phyloP scores from a whole-genome alignment of 1,140 invertebrate species.

The Pseudobourletiella spinata region DNA sequence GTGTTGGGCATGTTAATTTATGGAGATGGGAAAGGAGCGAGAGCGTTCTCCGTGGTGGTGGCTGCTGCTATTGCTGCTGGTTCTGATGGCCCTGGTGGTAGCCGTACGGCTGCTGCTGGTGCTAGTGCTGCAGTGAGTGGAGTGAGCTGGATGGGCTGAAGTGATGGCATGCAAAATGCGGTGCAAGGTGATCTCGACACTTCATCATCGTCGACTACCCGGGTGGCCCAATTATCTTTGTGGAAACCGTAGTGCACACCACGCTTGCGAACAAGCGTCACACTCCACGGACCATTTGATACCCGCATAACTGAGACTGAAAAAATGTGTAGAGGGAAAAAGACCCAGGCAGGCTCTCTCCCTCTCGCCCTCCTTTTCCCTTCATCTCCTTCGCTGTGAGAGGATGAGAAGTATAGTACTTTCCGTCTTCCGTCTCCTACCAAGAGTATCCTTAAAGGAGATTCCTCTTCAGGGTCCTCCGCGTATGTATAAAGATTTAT shows the following conservation, averaged over 20 bases:
- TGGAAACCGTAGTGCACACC: constrained; percentile 30
- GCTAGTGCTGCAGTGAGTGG: constrained; percentile 4
- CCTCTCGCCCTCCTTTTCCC: neutral
- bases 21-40: constrained; percentile 23
- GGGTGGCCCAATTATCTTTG: constrained; percentile 36
- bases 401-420: no score
- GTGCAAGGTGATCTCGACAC: constrained; percentile 36
- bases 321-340: neutral
- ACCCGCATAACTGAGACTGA: constrained; percentile 28
- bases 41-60: neutral
- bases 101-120: neutral
- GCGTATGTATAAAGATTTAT: no score
- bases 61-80: neutral
- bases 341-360: neutral
- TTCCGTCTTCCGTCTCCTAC: no score
- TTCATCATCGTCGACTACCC: constrained; percentile 35
- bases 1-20: constrained; percentile 34
- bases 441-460: no score
- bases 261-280: constrained; percentile 35
- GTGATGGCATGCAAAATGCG: constrained; percentile 36
- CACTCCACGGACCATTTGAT: constrained; percentile 34
- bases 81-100: neutral
- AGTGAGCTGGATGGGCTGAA: constrained; percentile 8
- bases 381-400: neutral
- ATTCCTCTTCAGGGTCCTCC: no score